Conservation (phyloP, 2,888 invertebrate genomes). For the Epirrhoe alternata region DNA sequence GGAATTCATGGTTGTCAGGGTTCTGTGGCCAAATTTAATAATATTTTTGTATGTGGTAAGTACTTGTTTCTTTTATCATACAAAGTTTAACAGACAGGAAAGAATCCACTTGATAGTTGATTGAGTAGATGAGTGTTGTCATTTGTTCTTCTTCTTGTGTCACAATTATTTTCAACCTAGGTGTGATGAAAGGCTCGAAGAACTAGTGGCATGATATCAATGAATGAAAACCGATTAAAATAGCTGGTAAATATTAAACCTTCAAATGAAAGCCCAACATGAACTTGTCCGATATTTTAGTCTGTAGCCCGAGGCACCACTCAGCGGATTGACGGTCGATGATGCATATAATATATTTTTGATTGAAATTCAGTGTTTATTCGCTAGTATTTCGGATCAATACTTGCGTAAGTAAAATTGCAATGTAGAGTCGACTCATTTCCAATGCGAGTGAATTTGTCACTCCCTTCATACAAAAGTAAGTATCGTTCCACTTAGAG, state of each 20-base stretch:
- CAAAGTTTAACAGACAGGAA: no score
- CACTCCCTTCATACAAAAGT: no score
- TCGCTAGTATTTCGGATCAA: constrained; percentile 10
- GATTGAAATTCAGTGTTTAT: constrained; percentile 26
- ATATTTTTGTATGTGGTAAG: not conserved
- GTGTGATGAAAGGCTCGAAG: no score
- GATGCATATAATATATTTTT: constrained; percentile 27
- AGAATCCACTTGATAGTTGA: no score
- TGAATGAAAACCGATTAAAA: no score
- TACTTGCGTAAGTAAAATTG: not conserved
- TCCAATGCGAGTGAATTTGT: not conserved
- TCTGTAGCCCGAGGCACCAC: constrained; percentile 34
- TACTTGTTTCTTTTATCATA: not conserved
- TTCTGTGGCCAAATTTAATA: constrained; percentile 10
- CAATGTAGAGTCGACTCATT: not conserved
- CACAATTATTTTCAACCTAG: no score
- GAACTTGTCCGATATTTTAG: constrained; percentile 25
- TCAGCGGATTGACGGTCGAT: constrained; percentile 29
- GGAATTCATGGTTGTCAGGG: constrained; percentile 23
- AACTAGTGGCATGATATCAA: no score
- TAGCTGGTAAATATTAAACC: not conserved
- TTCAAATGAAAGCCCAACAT: not conserved
- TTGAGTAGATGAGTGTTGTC: no score
- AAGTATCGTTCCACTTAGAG: no score
- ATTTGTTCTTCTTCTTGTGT: not conserved